These are phyloP conservation scores for Sylvietta virens DNA, from an alignment of 2,113 vertebrate genomes.

Conservation along the genomic window DNA sequence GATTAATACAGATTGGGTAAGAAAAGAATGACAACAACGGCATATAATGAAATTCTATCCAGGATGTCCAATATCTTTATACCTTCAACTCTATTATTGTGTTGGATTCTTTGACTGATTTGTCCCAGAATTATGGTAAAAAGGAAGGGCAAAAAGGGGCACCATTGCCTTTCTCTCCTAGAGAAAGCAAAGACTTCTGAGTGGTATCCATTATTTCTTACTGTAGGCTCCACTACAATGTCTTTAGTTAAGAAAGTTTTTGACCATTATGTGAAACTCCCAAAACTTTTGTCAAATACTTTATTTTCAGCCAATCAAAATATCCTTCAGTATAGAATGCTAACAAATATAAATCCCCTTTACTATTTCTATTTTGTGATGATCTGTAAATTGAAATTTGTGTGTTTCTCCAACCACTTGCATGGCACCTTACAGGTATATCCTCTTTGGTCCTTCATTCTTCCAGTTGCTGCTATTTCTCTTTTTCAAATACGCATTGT, in stretches of 20 bases:
- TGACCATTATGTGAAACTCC: slow-evolving; percentile 8
- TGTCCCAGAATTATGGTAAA: slow-evolving; percentile 54
- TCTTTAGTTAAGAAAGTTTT: slow-evolving; percentile 57
- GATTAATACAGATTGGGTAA: slow-evolving; percentile 43
- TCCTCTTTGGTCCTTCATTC: background rate
- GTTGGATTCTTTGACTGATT: slow-evolving; percentile 52
- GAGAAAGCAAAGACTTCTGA: slow-evolving; percentile 54
- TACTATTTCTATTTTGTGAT: background rate
- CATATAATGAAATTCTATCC: slow-evolving; percentile 35
- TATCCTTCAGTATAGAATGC: background rate
- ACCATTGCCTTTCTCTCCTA: slow-evolving; percentile 37
- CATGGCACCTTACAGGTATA: background rate
- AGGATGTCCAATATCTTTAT: slow-evolving; percentile 39
- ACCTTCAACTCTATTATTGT: slow-evolving; percentile 49
- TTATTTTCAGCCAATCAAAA: slow-evolving; percentile 1
- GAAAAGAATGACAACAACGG: slow-evolving; percentile 51
- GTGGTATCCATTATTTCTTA: slow-evolving; percentile 44
- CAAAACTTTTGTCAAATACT: slow-evolving; percentile 29
- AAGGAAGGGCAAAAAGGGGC: slow-evolving; percentile 54
- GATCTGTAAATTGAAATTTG: background rate
- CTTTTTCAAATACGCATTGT: background rate
- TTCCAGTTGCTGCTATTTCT: background rate
- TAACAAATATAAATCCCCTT: slow-evolving; percentile 31
- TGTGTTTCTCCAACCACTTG: background rate
- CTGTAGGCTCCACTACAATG: slow-evolving; percentile 37